Conservation (phyloP, 2,888 invertebrate genomes). For the Slavum lentiscoides region DNA sequence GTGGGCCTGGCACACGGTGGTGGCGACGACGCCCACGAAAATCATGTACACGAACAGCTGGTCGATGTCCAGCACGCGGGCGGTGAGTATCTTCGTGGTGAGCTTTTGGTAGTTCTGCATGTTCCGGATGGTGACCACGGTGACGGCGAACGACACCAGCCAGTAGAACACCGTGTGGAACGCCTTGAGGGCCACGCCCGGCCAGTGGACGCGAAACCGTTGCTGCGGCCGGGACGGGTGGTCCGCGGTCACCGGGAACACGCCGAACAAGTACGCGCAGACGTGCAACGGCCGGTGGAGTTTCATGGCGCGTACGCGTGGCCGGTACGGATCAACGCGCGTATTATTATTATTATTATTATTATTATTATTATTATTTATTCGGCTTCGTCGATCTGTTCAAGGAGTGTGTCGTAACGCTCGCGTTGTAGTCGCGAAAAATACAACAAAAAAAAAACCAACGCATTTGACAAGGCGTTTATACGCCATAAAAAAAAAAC, state of each 20-base stretch:
- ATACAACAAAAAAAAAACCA: too few species aligned
- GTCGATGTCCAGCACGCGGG: constrained; percentile 31
- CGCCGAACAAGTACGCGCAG: constrained; percentile 28
- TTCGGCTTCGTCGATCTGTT: too few species aligned
- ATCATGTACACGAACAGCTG: constrained; percentile 33
- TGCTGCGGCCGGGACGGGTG: not conserved
- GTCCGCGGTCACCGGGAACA: not conserved
- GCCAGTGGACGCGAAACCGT: constrained; percentile 19
- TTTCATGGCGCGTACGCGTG: constrained; percentile 2
- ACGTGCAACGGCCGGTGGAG: constrained; percentile 29
- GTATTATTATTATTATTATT: too few species aligned
- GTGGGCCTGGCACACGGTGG: constrained; percentile 21
- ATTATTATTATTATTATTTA: too few species aligned
- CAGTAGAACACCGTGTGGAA: constrained; percentile 13
- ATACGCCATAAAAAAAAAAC: too few species aligned
- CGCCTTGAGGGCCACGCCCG: constrained; percentile 6
- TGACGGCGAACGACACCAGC: not conserved
- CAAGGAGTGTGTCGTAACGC: too few species aligned
- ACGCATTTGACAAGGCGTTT: too few species aligned
- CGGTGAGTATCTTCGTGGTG: not conserved
- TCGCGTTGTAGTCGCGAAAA: too few species aligned
- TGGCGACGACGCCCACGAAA: constrained; percentile 5
- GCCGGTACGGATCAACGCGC: too few species aligned
- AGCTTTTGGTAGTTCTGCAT: constrained; percentile 1
- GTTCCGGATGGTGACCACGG: not conserved